phyloP scores from a whole-genome alignment of 2,113 vertebrate species.

The Manacus vitellinus region DNA sequence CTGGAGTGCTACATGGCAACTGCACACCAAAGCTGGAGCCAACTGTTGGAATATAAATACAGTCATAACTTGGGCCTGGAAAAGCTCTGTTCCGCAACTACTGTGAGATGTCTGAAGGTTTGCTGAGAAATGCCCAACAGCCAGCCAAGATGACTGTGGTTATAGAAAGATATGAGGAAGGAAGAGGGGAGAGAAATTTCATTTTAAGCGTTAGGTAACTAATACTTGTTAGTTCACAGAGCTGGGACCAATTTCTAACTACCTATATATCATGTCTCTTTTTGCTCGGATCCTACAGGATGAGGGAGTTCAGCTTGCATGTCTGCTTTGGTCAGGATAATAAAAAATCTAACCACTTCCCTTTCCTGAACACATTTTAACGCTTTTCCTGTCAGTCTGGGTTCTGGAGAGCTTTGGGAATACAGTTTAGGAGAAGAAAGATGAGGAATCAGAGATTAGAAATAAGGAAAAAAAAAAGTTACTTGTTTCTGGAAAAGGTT shows the following conservation, averaged over 20 bases:
- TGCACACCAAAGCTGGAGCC: neutral
- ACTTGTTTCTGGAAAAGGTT: neutral
- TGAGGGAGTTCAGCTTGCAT: neutral
- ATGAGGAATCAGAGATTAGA: neutral
- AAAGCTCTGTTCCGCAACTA: neutral
- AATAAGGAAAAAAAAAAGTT: neutral
- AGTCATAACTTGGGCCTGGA: neutral
- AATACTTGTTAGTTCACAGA: neutral
- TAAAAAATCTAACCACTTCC: neutral
- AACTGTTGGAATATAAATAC: neutral
- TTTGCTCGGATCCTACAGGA: neutral
- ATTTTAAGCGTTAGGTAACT: neutral
- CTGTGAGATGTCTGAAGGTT: neutral
- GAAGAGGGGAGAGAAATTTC: neutral
- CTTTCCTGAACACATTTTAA: neutral
- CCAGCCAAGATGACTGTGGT: neutral
- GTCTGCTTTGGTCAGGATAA: neutral
- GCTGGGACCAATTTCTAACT: neutral
- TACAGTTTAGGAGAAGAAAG: neutral
- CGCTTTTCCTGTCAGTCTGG: neutral
- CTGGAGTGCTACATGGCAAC: neutral
- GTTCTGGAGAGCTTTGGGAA: neutral
- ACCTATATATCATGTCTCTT: neutral
- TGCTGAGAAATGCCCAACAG: neutral
- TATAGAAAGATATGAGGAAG: neutral